A percentile compares a stretch with the other conserved stretches of the same genome.
phyloP scores from a whole-genome alignment of 2,797 vertebrate species.

The Uromys caudimaculatus region DNA sequence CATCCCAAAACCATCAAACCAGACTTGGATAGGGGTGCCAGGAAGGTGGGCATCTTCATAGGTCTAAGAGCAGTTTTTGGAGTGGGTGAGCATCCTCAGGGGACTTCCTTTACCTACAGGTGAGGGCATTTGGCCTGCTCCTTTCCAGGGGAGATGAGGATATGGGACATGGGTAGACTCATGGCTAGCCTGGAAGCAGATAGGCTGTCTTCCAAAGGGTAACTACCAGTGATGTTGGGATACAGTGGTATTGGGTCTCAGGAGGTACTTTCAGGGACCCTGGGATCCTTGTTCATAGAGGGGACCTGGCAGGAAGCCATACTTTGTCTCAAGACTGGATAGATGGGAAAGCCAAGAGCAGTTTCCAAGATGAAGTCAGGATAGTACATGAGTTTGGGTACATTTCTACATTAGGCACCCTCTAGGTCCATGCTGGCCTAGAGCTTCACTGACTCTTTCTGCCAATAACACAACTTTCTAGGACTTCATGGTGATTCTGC shows the following conservation, averaged over 20 bases:
- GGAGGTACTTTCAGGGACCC: not conserved
- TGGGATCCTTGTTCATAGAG: not conserved
- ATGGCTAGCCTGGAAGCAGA: not conserved
- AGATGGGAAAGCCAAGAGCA: not conserved
- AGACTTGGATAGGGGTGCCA: accelerated
- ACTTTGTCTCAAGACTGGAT: not conserved
- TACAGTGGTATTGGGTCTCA: not conserved
- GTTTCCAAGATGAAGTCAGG: not conserved
- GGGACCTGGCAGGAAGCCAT: not conserved
- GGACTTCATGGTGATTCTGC: not conserved
- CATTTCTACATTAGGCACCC: not conserved
- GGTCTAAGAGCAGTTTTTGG: not conserved
- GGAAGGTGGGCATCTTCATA: not conserved
- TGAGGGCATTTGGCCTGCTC: not conserved
- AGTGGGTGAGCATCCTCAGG: not conserved
- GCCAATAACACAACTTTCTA: not conserved
- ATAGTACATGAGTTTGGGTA: too few relatives aligned
- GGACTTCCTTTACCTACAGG: not conserved
- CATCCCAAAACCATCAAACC: not conserved
- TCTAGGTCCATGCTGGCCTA: not conserved
- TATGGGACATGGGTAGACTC: too few relatives aligned
- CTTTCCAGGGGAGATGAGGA: not conserved
- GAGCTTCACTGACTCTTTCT: not conserved
- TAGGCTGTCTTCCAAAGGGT: not conserved
- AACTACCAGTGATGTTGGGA: not conserved